A percentile compares a stretch with the other conserved stretches of the same genome.
Evolutionary conservation across 1,140 invertebrate genomes (phyloP).

Genomic region (Aphis craccivora): DNA sequence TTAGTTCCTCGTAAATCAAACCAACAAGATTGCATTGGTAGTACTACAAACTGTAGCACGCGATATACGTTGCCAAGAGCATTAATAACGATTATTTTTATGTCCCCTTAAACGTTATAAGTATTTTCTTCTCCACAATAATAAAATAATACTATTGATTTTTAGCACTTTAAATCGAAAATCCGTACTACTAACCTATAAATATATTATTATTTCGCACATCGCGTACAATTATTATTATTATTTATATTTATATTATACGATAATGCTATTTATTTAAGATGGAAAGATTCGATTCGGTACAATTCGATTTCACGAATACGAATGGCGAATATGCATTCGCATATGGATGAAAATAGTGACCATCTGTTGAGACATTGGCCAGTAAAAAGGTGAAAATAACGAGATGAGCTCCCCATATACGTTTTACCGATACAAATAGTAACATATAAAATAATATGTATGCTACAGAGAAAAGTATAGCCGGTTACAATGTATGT

Average conservation of each 20-base stretch:
- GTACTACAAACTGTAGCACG: neutral
- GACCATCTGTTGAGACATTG: conserved; percentile 19
- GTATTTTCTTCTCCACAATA: neutral
- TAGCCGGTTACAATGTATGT: neutral
- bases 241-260: neutral
- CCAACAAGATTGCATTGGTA: neutral
- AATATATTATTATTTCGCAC: neutral
- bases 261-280: neutral
- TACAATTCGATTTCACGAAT: conserved; percentile 27
- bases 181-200: conserved; percentile 45
- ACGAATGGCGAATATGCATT: neutral
- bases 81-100: neutral
- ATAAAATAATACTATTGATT: neutral
- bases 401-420: conserved; percentile 2
- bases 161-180: neutral
- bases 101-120: neutral
- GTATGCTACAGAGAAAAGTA: neutral
- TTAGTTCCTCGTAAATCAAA: neutral
- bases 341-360: neutral
- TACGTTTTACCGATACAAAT: neutral
- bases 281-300: conserved; percentile 49
- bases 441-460: neutral
- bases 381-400: conserved; percentile 16
- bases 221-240: neutral
- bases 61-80: neutral